phyloP scores from a whole-genome alignment of 2,797 vertebrate species.

The Myripristis jacobus region DNA sequence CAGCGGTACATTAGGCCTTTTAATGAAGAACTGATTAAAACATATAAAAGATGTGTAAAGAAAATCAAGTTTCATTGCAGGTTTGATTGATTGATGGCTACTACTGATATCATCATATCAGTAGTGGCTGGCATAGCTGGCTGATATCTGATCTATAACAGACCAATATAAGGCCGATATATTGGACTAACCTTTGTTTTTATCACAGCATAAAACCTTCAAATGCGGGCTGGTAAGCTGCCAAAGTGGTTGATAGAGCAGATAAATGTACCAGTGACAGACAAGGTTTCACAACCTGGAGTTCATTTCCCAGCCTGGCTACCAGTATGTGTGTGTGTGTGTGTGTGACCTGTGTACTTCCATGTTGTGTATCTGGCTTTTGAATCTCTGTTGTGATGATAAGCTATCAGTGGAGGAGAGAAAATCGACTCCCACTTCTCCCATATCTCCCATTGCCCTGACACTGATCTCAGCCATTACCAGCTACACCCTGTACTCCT shows the following conservation, averaged over 20 bases:
- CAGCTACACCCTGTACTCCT: conserved; percentile 43
- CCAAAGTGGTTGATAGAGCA: conserved; percentile 5
- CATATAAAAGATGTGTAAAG: too few species aligned
- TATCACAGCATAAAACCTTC: conserved; percentile 18
- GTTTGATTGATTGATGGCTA: too few species aligned
- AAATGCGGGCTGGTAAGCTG: conserved; percentile 17
- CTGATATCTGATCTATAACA: too few species aligned
- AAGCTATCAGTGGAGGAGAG: conserved; percentile 33
- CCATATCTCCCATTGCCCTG: conserved; percentile 60
- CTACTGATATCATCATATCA: too few species aligned
- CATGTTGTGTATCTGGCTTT: conserved; percentile 17
- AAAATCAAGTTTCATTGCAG: too few species aligned
- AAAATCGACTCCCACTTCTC: conserved; percentile 40
- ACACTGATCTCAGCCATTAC: conserved; percentile 28
- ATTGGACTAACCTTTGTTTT: background rate
- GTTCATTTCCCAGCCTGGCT: too few species aligned
- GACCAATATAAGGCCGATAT: too few species aligned
- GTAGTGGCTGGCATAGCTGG: too few species aligned
- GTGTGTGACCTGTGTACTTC: conserved; percentile 6
- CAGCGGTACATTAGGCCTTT: too few species aligned
- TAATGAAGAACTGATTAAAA: too few species aligned
- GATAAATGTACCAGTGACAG: background rate
- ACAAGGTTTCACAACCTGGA: background rate
- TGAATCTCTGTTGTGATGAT: conserved; percentile 41
- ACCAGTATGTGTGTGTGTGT: background rate